Evolutionary conservation across 92 coral and sea anemone genomes (phyloP), one percentile per base, ranked within the genome.

Genomic region (Desmophyllum pertusum): DNA sequence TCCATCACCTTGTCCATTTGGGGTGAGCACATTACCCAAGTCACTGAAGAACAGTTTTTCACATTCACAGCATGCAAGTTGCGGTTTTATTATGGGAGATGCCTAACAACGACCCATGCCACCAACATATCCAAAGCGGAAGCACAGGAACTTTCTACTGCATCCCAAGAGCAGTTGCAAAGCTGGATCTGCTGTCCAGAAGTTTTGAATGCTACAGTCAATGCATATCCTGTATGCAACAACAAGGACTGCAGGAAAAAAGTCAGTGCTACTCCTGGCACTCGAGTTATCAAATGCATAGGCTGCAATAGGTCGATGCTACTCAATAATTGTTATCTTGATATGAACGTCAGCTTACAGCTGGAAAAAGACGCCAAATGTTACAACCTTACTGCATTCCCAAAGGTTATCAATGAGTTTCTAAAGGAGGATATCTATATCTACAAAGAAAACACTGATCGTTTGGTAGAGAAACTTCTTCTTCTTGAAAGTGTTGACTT

Each of bases 361-460:
- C 80, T 83, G 1, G 86, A 83, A 39, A 83, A 83, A 46, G 77
- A 70, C 17, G 85, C 51, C 30, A 81, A 55, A 69, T 18, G 50
- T 19, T 45, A 31, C 43, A 18, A 66, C 23, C 66, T 81, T 48
- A 70, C 78, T 69, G 85, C 78, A 53, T 81, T 81, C 59, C 78
- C 52, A 52, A 70, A 81, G 25, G 85, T 50, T 41, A 35, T 69
- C 3, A 51, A 70, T 57, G 52, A 19, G 59, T 77, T 77, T 33
- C 81, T 77, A 38, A 15, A 75, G 33, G 64, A 75, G 23, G 79
- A 75, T 42, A 51, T 57, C 39, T 57, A 37, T 27, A 37, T 19
- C 81, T 77, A 37, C 51, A 77, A 57, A 38, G 70, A 77, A 37
- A 38, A 77, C 52, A 77, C 70, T 59, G 81, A 57, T 5, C 69